Base-by-base conservation (phyloP, 1,140 invertebrate genomes). In the Berghia stephanieae region DNA sequence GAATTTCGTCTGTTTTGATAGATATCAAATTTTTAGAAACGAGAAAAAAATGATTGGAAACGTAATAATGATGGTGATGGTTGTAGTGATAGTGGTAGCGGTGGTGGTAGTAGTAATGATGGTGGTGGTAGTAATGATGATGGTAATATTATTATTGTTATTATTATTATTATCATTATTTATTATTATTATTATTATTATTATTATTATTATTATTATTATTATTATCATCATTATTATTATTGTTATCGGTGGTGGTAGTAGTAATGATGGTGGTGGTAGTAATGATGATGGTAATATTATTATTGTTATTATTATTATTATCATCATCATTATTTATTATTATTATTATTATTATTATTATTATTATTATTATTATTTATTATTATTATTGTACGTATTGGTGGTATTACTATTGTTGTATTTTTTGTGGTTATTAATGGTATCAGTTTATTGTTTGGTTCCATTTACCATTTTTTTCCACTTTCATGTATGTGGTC, bases 321-420 rank as follows among this genome's bases (percentile, higher is more conserved):
- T 52, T 52, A 52, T 52, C 46, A n/a, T n/a, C n/a, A n/a, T n/a
- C n/a, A n/a, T n/a, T n/a, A n/a, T n/a, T n/a, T n/a, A n/a, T n/a
- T n/a, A n/a, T 16, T 49, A 49, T n/a, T 49, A 49, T n/a, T 49
- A 49, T n/a, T 49, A 49, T n/a, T 49, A n/a, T n/a, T 49, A 49
- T n/a, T 49, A 49, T n/a, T 49, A 49, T n/a, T 49, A 49, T n/a
- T 49, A 49, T n/a, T 49, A 49, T n/a, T 49, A n/a, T 49, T n/a
- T 49, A 49, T n/a, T 49, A 49, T n/a, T 49, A 49, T n/a, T n/a
- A n/a, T n/a, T n/a, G n/a, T n/a, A n/a, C n/a, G n/a, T n/a, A n/a
- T n/a, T n/a, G n/a, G n/a, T n/a, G n/a, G n/a, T n/a, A n/a, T n/a
- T n/a, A n/a, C n/a, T n/a, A n/a, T n/a, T n/a, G n/a, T n/a, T n/a